Base-by-base conservation (phyloP, 2,113 vertebrate genomes). In the Origma solitaria region DNA sequence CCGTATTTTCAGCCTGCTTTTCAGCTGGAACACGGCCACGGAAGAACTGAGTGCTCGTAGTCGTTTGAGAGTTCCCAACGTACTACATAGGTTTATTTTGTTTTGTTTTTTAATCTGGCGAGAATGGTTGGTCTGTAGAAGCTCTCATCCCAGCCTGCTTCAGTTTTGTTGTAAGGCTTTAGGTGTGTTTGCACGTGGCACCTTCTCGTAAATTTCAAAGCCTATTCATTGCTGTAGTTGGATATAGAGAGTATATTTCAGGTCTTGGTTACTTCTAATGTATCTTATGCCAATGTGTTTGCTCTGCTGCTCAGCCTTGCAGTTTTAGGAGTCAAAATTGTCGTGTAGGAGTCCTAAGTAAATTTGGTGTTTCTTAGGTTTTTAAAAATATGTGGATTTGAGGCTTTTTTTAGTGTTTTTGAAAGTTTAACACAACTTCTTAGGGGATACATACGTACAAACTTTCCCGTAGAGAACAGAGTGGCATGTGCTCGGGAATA, bases 401-500 rank as follows among this genome's bases (percentile, higher is more conserved):
- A 31, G 27, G 16, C 1, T 50, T 24, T 58, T 85, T 78, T 12
- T 2, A 53, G 25, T 21, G 11, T 10, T 58, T 77, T 60, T 64
- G 11, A 11, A 68, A 86, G 30, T 71, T 80, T 51, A 30, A 8
- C 2, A 2, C 10, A 16, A 3, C 6, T 4, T 35, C 38, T 40
- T 40, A 9, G 13, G 27, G 10, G 20, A 44, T 45, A 40, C 15
- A 15, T 78, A 9, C 38, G 73, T 62, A 23, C 24, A 70, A 72
- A 81, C 30, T 72, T 73, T 15, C 4, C 28, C 31, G 28, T 15
- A 21, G 23, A 42, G 21, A 73, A 9, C 5, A 40, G 47, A 7
- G 12, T 45, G 7, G 3, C 73, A 50, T 0, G 0, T 75, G 31
- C 28, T 75, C 71, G 57, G 69, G 31, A 45, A 23, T 35, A 7